These are phyloP conservation scores for Brachionus rotundiformis DNA, from an alignment of 1,140 invertebrate genomes.

Conservation along the genomic window DNA sequence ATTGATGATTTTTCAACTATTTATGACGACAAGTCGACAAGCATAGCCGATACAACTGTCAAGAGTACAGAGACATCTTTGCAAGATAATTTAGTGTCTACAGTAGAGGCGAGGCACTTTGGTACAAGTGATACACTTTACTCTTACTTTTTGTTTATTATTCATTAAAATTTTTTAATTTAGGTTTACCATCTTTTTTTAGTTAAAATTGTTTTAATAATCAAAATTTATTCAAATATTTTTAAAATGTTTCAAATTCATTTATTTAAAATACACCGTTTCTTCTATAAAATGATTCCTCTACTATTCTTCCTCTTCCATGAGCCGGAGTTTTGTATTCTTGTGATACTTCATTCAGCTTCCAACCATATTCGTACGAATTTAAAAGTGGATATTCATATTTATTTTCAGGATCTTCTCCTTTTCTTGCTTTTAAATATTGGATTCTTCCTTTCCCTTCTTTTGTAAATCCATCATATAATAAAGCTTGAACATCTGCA, in stretches of 20 bases:
- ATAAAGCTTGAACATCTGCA: not conserved
- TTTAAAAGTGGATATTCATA: conserved; percentile 34
- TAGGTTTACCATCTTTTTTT: no score
- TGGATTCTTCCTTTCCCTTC: conserved; percentile 52
- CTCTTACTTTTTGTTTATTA: no score
- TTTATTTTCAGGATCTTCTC: conserved; percentile 24
- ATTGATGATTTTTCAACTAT: no score
- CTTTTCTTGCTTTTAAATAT: conserved; percentile 52
- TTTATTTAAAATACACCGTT: conserved; percentile 51
- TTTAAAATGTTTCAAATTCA: no score
- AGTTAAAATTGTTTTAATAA: not conserved
- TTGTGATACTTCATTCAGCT: conserved; percentile 26
- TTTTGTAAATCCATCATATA: conserved; percentile 53
- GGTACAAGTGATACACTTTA: no score
- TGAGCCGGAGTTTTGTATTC: conserved; percentile 45
- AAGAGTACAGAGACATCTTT: no score
- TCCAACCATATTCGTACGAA: conserved; percentile 53
- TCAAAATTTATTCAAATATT: not conserved
- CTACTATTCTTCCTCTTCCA: conserved; percentile 50
- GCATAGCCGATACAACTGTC: no score
- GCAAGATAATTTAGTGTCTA: no score
- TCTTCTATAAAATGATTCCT: conserved; percentile 52
- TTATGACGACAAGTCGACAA: no score
- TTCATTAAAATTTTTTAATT: no score
- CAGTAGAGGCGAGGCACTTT: no score